Conservation (phyloP, 2,888 invertebrate genomes). For the Ischnura elegans region DNA sequence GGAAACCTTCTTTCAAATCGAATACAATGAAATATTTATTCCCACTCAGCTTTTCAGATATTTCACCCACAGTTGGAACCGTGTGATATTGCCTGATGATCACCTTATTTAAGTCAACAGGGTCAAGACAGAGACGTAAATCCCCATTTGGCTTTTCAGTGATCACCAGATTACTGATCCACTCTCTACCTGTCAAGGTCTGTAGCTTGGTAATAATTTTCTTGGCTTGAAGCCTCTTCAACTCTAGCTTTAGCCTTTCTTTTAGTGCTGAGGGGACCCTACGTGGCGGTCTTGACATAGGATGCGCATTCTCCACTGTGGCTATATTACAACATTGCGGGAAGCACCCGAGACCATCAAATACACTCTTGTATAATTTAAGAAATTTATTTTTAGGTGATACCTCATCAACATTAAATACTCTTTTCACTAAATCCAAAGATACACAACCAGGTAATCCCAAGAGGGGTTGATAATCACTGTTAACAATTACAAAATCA, state of each 20-base stretch:
- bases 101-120: conserved; percentile 71
- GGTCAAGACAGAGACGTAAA: conserved; percentile 72
- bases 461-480: no score
- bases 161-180: conserved; percentile 69
- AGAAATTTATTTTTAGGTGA: no score
- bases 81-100: conserved; percentile 70
- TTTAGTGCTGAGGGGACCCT: not conserved
- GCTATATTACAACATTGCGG: no score
- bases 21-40: conserved; percentile 70
- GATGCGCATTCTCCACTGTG: no score
- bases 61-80: conserved; percentile 71
- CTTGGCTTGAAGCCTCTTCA: not conserved
- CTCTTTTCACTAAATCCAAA: no score
- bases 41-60: conserved; percentile 68
- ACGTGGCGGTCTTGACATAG: not conserved
- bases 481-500: no score
- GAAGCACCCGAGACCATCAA: no score
- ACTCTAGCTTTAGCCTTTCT: not conserved
- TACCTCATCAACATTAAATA: no score
- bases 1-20: conserved; percentile 71
- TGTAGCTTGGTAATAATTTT: not conserved
- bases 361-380: no score
- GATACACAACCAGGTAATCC: no score
- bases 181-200: not conserved
- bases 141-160: conserved; percentile 71